These are phyloP conservation scores for Xylocopa sonorina DNA, from an alignment of 1,140 invertebrate species.

Conservation along the genomic window DNA sequence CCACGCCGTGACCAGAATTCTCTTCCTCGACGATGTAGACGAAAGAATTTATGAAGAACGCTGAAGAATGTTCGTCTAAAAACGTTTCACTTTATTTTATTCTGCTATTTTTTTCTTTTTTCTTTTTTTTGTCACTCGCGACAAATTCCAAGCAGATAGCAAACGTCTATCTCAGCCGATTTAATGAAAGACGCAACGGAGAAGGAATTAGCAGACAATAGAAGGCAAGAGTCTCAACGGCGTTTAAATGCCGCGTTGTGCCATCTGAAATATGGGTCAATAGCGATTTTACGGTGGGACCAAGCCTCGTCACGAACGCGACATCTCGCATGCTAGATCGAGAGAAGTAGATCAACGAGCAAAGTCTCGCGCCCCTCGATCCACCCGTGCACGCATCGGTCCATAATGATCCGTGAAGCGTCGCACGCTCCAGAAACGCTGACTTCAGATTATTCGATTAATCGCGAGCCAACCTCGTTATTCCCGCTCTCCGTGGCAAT, in stretches of 20 bases:
- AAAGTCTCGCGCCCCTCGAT: not conserved
- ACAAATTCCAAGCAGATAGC: too few relatives aligned
- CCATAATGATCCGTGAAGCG: not conserved
- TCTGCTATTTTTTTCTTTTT: too few relatives aligned
- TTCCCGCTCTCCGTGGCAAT: not conserved
- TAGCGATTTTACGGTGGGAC: not conserved
- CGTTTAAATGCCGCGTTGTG: not conserved
- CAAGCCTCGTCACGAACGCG: not conserved
- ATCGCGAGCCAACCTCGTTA: not conserved
- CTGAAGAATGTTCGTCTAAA: too few relatives aligned
- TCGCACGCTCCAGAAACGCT: not conserved
- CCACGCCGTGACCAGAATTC: too few relatives aligned
- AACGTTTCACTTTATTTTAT: too few relatives aligned
- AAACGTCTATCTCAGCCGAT: too few relatives aligned
- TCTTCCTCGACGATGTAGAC: too few relatives aligned
- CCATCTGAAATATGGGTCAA: not conserved
- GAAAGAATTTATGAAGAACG: too few relatives aligned
- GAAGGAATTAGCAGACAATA: not conserved
- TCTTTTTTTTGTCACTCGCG: too few relatives aligned
- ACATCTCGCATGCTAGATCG: not conserved
- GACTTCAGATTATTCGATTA: not conserved
- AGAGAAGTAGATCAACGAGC: constrained; percentile 4
- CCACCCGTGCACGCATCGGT: not conserved
- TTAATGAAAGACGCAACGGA: not conserved
- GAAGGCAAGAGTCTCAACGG: not conserved